Evolutionary conservation across 2,113 vertebrate genomes (phyloP).

Genomic region (Melanocharis versteri): DNA sequence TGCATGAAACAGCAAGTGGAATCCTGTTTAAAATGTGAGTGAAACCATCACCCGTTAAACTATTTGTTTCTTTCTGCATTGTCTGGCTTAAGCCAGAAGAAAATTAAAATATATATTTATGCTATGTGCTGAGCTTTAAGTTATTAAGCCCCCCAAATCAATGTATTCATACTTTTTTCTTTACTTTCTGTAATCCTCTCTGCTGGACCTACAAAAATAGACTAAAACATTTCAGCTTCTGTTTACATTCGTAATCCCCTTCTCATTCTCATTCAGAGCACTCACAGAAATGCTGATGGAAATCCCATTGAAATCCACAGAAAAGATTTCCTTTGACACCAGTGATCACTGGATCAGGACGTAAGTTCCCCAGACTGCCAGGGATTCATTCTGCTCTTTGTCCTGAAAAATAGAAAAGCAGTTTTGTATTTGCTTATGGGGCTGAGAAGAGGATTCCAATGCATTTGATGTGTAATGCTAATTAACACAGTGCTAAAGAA

Average conservation of each 20-base stretch:
- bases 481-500: not conserved
- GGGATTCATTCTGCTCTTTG: not conserved
- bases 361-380: not conserved
- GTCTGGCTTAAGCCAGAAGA: not conserved
- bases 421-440: not conserved
- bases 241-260: constrained; percentile 19
- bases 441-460: not conserved
- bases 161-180: constrained; percentile 29
- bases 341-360: not conserved
- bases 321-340: not conserved
- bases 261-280: constrained; percentile 22
- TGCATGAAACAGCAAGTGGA: not conserved
- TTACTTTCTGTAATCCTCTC: constrained; percentile 46
- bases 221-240: constrained; percentile 24
- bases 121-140: not conserved
- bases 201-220: constrained; percentile 36
- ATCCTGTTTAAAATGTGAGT: not conserved
- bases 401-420: not conserved
- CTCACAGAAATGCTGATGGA: not conserved
- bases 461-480: not conserved
- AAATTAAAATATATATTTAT: constrained; percentile 49
- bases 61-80: not conserved
- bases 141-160: constrained; percentile 22
- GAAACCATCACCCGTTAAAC: not conserved
- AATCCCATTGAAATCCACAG: not conserved